Base-by-base conservation (phyloP, 2,888 invertebrate species). In the Polietes domitor region DNA sequence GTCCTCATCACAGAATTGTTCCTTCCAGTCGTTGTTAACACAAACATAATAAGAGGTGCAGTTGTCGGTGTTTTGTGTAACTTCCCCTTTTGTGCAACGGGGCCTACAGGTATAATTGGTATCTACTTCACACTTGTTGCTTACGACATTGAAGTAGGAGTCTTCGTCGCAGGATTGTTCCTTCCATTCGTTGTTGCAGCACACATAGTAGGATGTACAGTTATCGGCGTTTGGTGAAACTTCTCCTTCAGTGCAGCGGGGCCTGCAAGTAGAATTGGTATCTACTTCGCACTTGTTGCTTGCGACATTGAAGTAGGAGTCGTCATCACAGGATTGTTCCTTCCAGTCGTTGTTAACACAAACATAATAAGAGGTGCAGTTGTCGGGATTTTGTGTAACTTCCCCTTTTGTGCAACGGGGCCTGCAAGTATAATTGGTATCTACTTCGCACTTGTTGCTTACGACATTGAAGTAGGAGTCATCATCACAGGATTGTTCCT, bases 241-340 rank as follows among this genome's bases (percentile, higher is more conserved):
- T 17, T 32, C n/a, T 1, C 63, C 63, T 4, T 87, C 87, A n/a
- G n/a, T 74, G 43, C 88, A 88, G 1, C 76, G 80, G 26, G 73
- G 10, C 0, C 9, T 1, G 7, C 81, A 86, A 41, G 61, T 9
- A 32, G 32, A 63, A 0, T 43, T 10, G 12, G 26, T 76, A 24
- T 87, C 86, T 0, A 47, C 26, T 5, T 55, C 19, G 41, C 87
- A 87, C 15, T 43, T 24, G 1, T 84, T 21, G 19, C 2, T 55
- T 17, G 1, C 19, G 65, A 9, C 28, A 43, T 47, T 83, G 87
- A 61, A 83, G 85, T 17, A 17, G 24, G 83, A 61, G 17, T 86
- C 87, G 24, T 32, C 12, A 0, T 84, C 85, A 21, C 88, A 88
- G 6, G 78, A 75, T 6, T 81, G 71, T 26, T 80, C 55, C 2